phyloP scores from a whole-genome alignment of 2,113 vertebrate species.

The Excalfactoria chinensis region DNA sequence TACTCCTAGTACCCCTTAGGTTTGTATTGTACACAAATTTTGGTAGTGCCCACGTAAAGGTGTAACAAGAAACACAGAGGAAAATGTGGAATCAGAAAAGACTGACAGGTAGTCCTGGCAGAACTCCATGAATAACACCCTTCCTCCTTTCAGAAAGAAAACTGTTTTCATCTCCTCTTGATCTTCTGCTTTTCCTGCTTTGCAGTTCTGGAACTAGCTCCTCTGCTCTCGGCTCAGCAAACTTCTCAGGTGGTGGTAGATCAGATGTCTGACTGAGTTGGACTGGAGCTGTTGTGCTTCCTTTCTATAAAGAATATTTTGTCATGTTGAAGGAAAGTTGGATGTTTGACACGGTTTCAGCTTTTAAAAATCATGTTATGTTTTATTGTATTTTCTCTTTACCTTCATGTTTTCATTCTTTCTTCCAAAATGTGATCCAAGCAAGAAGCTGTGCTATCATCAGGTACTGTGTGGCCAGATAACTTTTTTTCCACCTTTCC shows the following conservation, averaged over 20 bases:
- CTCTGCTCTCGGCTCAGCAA: neutral
- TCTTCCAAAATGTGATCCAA: neutral
- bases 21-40: neutral
- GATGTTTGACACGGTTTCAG: neutral
- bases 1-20: neutral
- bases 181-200: neutral
- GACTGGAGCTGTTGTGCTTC: neutral
- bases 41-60: neutral
- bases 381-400: neutral
- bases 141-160: conserved; percentile 45
- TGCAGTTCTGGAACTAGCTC: neutral
- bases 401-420: neutral
- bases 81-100: conserved; percentile 12
- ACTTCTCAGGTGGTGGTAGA: neutral
- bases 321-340: neutral
- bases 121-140: conserved; percentile 19
- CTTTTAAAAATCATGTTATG: neutral
- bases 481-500: neutral
- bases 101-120: neutral
- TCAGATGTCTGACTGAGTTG: neutral
- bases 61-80: neutral
- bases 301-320: neutral
- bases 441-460: neutral
- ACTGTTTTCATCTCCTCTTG: conserved; percentile 28
- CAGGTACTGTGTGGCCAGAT: neutral